phyloP scores from a whole-genome alignment of 2,888 invertebrate species.

The Conops quadrifasciatus region DNA sequence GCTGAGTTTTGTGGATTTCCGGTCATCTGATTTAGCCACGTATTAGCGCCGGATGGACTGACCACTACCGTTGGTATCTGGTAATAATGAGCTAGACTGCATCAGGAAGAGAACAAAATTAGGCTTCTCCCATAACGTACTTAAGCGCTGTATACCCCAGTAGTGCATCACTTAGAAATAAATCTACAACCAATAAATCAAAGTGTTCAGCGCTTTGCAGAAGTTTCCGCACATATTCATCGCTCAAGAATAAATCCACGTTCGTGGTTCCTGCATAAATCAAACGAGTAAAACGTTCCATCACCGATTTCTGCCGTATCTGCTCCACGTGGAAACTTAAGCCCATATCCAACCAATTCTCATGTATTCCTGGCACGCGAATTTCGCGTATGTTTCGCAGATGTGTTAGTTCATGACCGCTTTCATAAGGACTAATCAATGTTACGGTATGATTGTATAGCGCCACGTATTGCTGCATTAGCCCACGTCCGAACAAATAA shows the following conservation, averaged over 20 bases:
- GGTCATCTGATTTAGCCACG: conserved; percentile 66
- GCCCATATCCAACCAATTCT: conserved; percentile 63
- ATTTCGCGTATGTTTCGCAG: conserved; percentile 56
- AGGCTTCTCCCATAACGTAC: neutral
- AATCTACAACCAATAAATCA: conserved; percentile 64
- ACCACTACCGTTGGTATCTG: conserved; percentile 61
- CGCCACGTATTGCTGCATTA: conserved; percentile 56
- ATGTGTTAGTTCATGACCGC: conserved; percentile 22
- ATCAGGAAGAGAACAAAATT: conserved; percentile 9
- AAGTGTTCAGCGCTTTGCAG: conserved; percentile 56
- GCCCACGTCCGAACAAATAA: conserved; percentile 58
- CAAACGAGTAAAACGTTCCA: conserved; percentile 60
- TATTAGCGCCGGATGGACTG: conserved; percentile 65
- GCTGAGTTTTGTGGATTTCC: conserved; percentile 67
- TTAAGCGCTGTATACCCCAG: conserved; percentile 63
- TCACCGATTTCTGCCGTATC: conserved; percentile 57
- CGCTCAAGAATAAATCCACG: conserved; percentile 58
- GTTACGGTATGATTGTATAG: conserved; percentile 60
- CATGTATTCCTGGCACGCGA: conserved; percentile 54
- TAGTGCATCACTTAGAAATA: conserved; percentile 67
- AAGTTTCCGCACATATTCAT: conserved; percentile 53
- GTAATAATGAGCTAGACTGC: conserved; percentile 61
- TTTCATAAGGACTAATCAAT: conserved; percentile 57
- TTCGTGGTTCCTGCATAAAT: conserved; percentile 62
- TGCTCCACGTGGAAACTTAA: conserved; percentile 59